Conservation (phyloP, 2,113 vertebrate genomes). For the Neodontobutis hainanensis region DNA sequence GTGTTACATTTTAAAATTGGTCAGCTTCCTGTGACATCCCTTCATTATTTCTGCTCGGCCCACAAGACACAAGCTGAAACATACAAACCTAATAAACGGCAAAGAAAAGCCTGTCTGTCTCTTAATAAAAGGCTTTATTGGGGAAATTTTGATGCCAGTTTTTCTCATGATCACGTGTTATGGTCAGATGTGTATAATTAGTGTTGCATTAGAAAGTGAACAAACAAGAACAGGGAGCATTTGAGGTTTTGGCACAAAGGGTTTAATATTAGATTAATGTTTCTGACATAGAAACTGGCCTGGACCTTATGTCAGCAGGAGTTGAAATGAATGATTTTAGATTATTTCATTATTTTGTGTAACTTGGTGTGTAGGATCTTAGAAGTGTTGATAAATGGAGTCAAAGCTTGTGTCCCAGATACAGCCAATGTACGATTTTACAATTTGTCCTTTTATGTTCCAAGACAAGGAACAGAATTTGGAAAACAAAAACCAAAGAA, state of each 20-base stretch:
- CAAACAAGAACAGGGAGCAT: slow-evolving; percentile 48
- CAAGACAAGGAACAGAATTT: background rate
- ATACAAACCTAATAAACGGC: slow-evolving; percentile 59
- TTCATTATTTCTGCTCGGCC: slow-evolving; percentile 52
- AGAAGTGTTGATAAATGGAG: background rate
- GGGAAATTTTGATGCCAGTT: slow-evolving; percentile 51
- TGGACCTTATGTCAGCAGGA: background rate
- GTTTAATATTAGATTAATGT: slow-evolving; percentile 11
- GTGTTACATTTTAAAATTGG: slow-evolving; percentile 45
- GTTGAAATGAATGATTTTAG: background rate
- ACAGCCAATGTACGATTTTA: background rate
- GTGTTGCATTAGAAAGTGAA: slow-evolving; percentile 44
- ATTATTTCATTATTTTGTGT: background rate
- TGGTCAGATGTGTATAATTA: slow-evolving; percentile 69
- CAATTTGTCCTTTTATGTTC: background rate
- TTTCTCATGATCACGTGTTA: slow-evolving; percentile 56
- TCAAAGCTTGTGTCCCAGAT: background rate
- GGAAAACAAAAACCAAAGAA: background rate
- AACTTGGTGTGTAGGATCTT: background rate
- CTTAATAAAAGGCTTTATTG: slow-evolving; percentile 61
- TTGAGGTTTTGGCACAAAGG: slow-evolving; percentile 28
- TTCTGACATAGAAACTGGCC: slow-evolving; percentile 5
- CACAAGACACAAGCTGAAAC: slow-evolving; percentile 48
- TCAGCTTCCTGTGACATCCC: slow-evolving; percentile 47
- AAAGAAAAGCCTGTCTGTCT: slow-evolving; percentile 65